Conservation (phyloP, 2,888 invertebrate genomes). For the Nephrotoma flavescens region DNA sequence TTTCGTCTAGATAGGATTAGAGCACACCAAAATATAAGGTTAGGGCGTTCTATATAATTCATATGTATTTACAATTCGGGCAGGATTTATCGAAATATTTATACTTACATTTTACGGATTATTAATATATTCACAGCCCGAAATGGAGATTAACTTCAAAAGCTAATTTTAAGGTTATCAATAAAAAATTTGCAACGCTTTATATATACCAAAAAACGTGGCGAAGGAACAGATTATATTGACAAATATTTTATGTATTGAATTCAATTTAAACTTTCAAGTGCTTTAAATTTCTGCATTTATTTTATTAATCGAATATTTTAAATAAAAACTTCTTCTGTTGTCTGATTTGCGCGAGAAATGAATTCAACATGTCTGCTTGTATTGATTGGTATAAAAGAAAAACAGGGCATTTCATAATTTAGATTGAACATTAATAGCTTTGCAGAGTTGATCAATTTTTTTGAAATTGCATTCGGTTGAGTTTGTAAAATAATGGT, state of each 20-base stretch:
- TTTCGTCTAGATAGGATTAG: background rate
- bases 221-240: background rate
- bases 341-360: background rate
- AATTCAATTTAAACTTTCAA: background rate
- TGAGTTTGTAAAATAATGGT: no score
- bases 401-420: background rate
- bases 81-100: background rate
- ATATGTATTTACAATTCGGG: background rate
- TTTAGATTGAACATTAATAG: background rate
- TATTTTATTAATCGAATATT: background rate
- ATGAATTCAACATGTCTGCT: background rate
- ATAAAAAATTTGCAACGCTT: background rate
- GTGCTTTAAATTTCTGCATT: background rate
- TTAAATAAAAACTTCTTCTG: background rate
- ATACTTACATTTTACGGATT: background rate
- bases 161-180: background rate
- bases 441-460: background rate
- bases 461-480: background rate
- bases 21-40: background rate
- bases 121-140: background rate
- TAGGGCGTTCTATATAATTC: background rate
- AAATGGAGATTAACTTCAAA: background rate
- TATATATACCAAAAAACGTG: background rate
- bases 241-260: background rate
- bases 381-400: background rate